A percentile compares a stretch with the other conserved stretches of the same genome.
phyloP scores from a whole-genome alignment of 2,797 vertebrate genomes.

The Echeneis naucrates region DNA sequence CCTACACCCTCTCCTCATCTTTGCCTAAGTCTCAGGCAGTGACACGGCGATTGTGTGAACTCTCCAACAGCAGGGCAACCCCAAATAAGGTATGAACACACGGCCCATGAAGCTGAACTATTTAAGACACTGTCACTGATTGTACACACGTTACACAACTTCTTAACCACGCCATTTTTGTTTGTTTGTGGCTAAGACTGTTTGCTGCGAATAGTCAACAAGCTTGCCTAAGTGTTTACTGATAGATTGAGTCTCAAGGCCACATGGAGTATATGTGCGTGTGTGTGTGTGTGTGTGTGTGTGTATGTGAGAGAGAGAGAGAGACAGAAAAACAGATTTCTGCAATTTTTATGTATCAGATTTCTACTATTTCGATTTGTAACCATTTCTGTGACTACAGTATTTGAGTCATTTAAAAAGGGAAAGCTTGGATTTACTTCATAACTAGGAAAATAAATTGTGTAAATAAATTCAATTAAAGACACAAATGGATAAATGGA shows the following conservation, averaged over 20 bases:
- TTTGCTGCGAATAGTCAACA: slow-evolving; percentile 9
- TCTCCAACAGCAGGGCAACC: slow-evolving; percentile 68
- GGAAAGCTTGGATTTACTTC: background rate
- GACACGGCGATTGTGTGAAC: slow-evolving; percentile 77
- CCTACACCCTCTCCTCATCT: slow-evolving; percentile 50
- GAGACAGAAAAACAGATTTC: too few species aligned
- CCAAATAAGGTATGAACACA: slow-evolving; percentile 85
- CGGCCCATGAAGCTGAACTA: slow-evolving; percentile 58
- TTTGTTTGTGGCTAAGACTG: slow-evolving; percentile 6
- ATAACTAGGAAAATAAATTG: background rate
- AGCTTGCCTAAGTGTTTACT: background rate
- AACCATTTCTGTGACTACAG: background rate
- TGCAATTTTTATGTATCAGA: too few species aligned
- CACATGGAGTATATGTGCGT: slow-evolving; percentile 6
- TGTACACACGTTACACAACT: slow-evolving; percentile 38
- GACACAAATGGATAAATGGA: background rate
- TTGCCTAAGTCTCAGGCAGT: slow-evolving; percentile 66
- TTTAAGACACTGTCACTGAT: slow-evolving; percentile 69
- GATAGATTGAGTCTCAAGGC: background rate
- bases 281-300: background rate
- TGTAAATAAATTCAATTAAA: background rate
- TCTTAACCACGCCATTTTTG: slow-evolving; percentile 2
- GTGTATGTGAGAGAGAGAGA: too few species aligned
- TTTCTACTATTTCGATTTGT: too few species aligned
- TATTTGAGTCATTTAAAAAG: background rate